Percentiles rank a stretch among this genome's conserved stretches.
Conservation (phyloP, 2,888 invertebrate species). For the Scaptomyza parva region DNA sequence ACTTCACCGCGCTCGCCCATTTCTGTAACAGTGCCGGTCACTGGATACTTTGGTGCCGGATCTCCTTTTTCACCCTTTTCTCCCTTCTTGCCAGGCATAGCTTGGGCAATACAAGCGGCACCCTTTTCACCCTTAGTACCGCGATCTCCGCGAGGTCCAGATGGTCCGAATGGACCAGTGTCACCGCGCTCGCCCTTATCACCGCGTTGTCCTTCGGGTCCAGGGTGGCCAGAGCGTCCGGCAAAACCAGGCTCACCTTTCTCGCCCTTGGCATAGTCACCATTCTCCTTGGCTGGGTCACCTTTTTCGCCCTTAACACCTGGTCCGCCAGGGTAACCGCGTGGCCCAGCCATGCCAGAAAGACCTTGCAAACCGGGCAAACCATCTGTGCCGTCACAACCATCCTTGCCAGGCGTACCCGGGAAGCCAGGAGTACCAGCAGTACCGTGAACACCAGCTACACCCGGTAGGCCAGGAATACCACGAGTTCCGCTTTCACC, state of each 20-base stretch:
- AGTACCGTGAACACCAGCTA: conserved; percentile 85
- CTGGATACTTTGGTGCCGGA: conserved; percentile 55
- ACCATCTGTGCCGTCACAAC: conserved; percentile 98
- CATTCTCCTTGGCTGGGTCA: conserved; percentile 88
- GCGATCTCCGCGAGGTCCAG: conserved; percentile 91
- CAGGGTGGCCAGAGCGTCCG: conserved; percentile 82
- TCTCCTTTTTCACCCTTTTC: conserved; percentile 88
- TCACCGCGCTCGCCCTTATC: conserved; percentile 90
- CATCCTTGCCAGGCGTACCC: conserved; percentile 95
- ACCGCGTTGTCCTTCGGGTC: conserved; percentile 86
- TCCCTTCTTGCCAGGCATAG: conserved; percentile 86
- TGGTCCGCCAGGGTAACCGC: conserved; percentile 87
- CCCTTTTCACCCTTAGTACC: conserved; percentile 91
- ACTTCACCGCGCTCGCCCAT: conserved; percentile 86
- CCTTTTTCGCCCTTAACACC: conserved; percentile 90
- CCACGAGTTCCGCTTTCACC: conserved; percentile 95
- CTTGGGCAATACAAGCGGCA: conserved; percentile 85
- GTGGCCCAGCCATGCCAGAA: conserved; percentile 90
- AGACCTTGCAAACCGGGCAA: conserved; percentile 89
- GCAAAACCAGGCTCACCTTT: conserved; percentile 90
- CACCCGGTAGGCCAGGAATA: conserved; percentile 93
- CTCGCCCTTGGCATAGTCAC: conserved; percentile 90
- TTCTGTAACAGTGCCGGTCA: conserved; percentile 45
- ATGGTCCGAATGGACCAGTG: conserved; percentile 79
- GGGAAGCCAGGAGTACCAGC: conserved; percentile 87